Base-by-base conservation (phyloP, 2,888 invertebrate species). In the Acrobasis suavella region DNA sequence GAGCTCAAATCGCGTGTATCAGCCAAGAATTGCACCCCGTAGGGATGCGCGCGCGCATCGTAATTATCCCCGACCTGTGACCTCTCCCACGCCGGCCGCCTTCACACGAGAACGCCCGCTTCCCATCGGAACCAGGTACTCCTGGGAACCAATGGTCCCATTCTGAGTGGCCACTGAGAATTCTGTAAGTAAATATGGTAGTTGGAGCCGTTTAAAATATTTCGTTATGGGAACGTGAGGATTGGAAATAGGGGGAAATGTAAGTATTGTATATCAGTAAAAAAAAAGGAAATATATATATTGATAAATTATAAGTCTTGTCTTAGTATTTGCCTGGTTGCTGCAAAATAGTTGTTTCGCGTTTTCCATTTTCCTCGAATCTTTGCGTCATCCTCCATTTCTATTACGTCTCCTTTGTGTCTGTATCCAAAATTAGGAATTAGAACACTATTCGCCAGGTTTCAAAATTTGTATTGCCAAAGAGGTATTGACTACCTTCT, bases 51-150 rank as follows among this genome's bases (percentile, higher is more conserved):
- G 71, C 64, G 69, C 70, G 72, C 60, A 51, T 51, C 78, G 80
- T 87, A 89, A 91, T 91, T 88, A 89, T 82, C 83, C 80, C 81
- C 72, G 87, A 87, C 87, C 87, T 87, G 80, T 85, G 91, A 91
- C 91, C 62, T 62, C 91, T 89, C 89, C 87, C 91, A 89, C 88
- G 85, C 81, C 80, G 71, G 73, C 70, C 68, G 67, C 71, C 78
- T 89, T 91, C 91, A 89, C 91, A 91, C 87, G 91, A 86, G 89
- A 91, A 88, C 81, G 73, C 69, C 67, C 70, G 82, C 81, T 91
- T 91, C 91, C 84, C 91, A 91, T 85, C 83, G 85, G 87, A 87
- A 85, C 77, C 67, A 67, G 65, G 54, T 50, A 65, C 65, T 60
- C 64, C 59, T 55, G 54, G 55, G 62, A 50, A 62, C 50, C 55